Conservation (phyloP, 2,797 vertebrate genomes). For the Enteromius fasciolatus region DNA sequence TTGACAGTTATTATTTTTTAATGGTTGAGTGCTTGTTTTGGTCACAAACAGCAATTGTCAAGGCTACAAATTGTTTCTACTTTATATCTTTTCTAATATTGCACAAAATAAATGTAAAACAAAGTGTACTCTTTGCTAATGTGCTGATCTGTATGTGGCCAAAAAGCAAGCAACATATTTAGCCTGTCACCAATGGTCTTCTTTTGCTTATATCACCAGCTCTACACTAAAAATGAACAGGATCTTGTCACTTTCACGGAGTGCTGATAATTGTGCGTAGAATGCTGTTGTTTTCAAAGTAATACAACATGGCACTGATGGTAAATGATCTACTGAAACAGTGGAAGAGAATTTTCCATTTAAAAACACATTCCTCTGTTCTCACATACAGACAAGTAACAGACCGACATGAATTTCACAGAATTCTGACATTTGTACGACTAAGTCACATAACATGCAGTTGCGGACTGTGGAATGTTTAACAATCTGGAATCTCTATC, state of each 20-base stretch:
- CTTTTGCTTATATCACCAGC: not conserved
- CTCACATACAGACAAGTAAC: not conserved
- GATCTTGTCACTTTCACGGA: not conserved
- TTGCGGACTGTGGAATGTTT: not conserved
- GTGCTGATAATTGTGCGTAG: not conserved
- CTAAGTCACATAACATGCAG: not conserved
- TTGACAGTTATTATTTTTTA: not conserved
- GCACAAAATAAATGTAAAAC: not conserved
- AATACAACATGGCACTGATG: not conserved
- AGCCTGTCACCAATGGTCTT: not conserved
- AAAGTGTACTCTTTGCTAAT: not conserved
- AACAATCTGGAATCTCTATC: not conserved
- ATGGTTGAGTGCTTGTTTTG: not conserved
- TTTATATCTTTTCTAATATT: not conserved
- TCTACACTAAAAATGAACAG: not conserved
- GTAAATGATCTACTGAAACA: not conserved
- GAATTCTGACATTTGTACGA: not conserved
- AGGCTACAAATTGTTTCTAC: not conserved
- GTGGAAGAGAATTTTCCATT: not conserved
- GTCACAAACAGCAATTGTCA: not conserved
- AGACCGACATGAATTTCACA: not conserved
- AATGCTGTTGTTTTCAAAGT: not conserved
- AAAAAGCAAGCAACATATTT: not conserved
- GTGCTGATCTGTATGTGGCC: not conserved
- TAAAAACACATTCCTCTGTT: not conserved